phyloP scores from a whole-genome alignment of 2,888 invertebrate species.

The Cheilosia grossa region DNA sequence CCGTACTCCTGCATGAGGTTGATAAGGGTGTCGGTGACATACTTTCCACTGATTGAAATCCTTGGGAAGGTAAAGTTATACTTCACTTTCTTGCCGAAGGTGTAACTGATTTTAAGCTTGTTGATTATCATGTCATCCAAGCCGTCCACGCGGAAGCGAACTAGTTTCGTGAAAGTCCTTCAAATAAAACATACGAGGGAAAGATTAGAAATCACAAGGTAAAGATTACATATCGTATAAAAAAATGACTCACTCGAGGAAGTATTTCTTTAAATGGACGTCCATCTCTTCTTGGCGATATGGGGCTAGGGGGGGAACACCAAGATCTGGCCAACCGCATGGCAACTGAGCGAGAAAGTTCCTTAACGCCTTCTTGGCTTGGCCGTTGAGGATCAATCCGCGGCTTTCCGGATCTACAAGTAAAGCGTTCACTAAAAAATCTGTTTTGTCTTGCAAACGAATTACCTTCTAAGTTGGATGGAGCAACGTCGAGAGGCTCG shows the following conservation, averaged over 20 bases:
- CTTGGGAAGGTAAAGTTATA: constrained; percentile 78
- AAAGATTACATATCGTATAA: not conserved
- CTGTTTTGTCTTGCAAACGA: not conserved
- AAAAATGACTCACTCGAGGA: constrained; percentile 28
- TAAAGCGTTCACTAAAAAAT: not conserved
- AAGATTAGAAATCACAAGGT: not conserved
- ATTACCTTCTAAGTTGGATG: not conserved
- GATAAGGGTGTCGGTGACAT: constrained; percentile 77
- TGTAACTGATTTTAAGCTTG: constrained; percentile 79
- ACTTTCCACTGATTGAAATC: constrained; percentile 77
- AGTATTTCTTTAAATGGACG: constrained; percentile 16
- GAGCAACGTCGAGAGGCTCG: not conserved
- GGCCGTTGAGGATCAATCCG: constrained; percentile 78
- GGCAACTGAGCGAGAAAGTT: constrained; percentile 75
- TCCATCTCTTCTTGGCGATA: constrained; percentile 51
- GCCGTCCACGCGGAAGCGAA: constrained; percentile 81
- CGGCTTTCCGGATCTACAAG: not conserved
- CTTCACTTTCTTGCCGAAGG: constrained; percentile 79
- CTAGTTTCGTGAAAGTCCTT: constrained; percentile 77
- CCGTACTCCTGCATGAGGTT: constrained; percentile 78
- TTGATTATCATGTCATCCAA: constrained; percentile 78
- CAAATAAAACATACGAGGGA: not conserved
- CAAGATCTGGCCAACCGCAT: constrained; percentile 77
- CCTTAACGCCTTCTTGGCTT: constrained; percentile 73
- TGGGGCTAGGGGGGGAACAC: constrained; percentile 80